Evolutionary conservation across 2,888 invertebrate species (phyloP).

Genomic region (Campoplex nolae): DNA sequence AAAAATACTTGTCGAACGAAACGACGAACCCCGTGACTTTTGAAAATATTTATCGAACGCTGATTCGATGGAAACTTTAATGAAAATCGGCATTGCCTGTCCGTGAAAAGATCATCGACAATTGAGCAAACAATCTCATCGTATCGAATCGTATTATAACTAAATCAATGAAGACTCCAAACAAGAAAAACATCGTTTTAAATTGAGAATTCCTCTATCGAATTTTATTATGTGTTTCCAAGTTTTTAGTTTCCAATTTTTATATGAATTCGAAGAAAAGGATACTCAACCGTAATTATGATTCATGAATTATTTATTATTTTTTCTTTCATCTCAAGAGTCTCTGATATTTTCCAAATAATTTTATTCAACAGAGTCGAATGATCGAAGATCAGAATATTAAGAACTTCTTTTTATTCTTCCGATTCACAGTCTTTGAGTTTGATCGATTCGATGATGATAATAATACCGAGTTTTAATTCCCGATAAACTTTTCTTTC

Average conservation of each 20-base stretch:
- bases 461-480: neutral
- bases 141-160: neutral
- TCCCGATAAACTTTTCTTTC: neutral
- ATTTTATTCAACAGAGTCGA: neutral
- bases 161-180: neutral
- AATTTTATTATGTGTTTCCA: neutral
- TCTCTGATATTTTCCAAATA: neutral
- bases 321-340: neutral
- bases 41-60: neutral
- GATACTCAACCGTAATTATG: neutral
- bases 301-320: neutral
- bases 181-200: neutral
- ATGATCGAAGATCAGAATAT: neutral
- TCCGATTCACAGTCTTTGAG: neutral
- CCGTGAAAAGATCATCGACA: neutral
- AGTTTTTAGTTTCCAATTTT: neutral
- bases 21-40: neutral
- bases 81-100: neutral
- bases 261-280: neutral
- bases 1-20: neutral
- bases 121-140: slow-evolving; percentile 4
- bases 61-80: neutral
- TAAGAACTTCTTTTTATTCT: neutral
- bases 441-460: neutral
- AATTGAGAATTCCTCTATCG: neutral